phyloP scores from a whole-genome alignment of 1,140 invertebrate species.

The Nephila pilipes region DNA sequence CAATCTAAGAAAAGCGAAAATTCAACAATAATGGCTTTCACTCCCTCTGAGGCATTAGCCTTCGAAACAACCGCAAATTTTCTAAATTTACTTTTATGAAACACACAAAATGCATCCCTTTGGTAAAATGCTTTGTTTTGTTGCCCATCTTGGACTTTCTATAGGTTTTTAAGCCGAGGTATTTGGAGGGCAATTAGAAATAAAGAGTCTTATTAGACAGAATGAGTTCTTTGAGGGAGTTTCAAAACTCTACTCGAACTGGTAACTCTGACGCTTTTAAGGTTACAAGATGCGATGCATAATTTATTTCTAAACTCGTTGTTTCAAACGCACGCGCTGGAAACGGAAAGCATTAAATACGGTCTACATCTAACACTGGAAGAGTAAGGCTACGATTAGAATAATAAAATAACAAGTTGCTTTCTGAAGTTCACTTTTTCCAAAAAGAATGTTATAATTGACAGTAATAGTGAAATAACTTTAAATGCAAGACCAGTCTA shows the following conservation, averaged over 20 bases:
- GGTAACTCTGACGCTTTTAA: background rate
- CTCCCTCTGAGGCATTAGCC: background rate
- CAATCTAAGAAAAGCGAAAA: constrained; percentile 12
- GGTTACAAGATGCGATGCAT: background rate
- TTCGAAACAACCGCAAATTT: constrained; percentile 32
- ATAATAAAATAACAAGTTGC: too few species aligned
- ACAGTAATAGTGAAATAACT: too few species aligned
- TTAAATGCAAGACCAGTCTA: too few species aligned
- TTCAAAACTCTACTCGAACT: background rate
- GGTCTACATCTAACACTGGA: too few species aligned
- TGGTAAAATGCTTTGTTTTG: background rate
- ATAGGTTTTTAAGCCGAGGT: constrained; percentile 8
- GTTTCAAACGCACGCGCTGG: background rate
- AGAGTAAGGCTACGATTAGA: too few species aligned
- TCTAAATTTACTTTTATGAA: constrained; percentile 24
- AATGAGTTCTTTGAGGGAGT: background rate
- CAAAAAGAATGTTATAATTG: too few species aligned
- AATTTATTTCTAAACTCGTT: background rate
- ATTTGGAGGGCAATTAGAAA: constrained; percentile 38
- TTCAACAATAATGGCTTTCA: background rate
- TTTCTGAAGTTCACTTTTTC: too few species aligned
- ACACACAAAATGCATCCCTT: background rate
- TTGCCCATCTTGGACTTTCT: background rate
- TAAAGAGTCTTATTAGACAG: background rate
- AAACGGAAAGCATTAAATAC: too few species aligned